These are phyloP conservation scores for Cephonodes hylas DNA, from an alignment of 2,888 invertebrate genomes.

Conservation along the genomic window DNA sequence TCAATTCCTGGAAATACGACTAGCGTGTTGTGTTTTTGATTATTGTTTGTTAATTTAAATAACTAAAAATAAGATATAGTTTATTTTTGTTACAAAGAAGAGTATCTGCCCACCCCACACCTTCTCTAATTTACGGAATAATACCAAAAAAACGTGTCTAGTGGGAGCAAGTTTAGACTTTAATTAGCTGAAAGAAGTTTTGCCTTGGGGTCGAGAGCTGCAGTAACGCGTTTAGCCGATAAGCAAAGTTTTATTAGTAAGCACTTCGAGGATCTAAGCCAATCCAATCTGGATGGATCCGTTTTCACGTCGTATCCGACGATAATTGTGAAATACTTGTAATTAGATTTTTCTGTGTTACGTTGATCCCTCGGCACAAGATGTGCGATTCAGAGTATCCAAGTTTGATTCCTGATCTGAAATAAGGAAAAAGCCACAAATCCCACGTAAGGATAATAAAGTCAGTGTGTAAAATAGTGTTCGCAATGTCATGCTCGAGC, in stretches of 20 bases:
- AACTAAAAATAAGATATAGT: too few relatives aligned
- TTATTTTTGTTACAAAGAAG: slow-evolving; percentile 25
- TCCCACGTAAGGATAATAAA: too few relatives aligned
- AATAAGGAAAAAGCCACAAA: too few relatives aligned
- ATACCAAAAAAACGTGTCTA: slow-evolving; percentile 41
- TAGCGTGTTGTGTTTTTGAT: too few relatives aligned
- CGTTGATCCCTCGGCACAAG: too few relatives aligned
- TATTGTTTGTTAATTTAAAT: too few relatives aligned
- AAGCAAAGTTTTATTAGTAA: slow-evolving; percentile 14
- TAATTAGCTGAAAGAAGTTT: slow-evolving; percentile 53
- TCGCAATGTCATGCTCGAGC: too few relatives aligned
- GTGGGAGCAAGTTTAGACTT: slow-evolving; percentile 44
- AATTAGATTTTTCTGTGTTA: too few relatives aligned
- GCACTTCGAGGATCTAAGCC: slow-evolving; percentile 11
- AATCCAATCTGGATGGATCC: background rate
- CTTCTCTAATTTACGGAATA: slow-evolving; percentile 45
- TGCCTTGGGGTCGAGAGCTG: slow-evolving; percentile 19
- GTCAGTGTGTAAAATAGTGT: too few relatives aligned
- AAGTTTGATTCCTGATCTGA: too few relatives aligned
- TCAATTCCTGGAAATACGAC: too few relatives aligned
- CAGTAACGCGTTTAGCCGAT: slow-evolving; percentile 24
- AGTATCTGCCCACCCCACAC: slow-evolving; percentile 31
- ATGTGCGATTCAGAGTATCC: too few relatives aligned
- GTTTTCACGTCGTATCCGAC: background rate
- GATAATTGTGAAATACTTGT: background rate